Conservation (phyloP, 2,888 invertebrate species). For the Caenorhabditis virilis region DNA sequence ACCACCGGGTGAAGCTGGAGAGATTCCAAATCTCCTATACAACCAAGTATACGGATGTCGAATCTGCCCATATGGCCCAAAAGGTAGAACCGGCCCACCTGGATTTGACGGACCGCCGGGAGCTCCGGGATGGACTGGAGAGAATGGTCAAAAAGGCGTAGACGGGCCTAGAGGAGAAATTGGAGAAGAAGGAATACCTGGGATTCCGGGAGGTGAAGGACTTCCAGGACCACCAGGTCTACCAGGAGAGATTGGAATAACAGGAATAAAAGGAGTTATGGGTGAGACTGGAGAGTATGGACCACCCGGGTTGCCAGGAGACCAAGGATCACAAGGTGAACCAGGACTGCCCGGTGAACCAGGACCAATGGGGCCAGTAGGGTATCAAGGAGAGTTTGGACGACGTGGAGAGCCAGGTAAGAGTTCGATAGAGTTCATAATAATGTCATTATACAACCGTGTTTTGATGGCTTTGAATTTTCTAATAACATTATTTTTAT, state of each 20-base stretch:
- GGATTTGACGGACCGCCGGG: conserved; percentile 33
- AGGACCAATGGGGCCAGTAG: neutral
- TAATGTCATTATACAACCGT: too few species aligned
- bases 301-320: conserved; percentile 27
- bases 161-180: conserved; percentile 29
- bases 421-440: too few species aligned
- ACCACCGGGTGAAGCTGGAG: conserved; percentile 30
- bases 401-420: neutral
- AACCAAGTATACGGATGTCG: conserved; percentile 39
- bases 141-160: conserved; percentile 27
- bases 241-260: conserved; percentile 28
- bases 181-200: conserved; percentile 29
- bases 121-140: conserved; percentile 30
- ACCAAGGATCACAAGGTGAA: conserved; percentile 23
- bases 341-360: conserved; percentile 7
- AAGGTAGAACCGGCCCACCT: conserved; percentile 32
- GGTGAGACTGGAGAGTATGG: conserved; percentile 32
- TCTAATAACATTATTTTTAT: too few species aligned
- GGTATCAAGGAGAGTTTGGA: neutral
- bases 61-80: conserved; percentile 49
- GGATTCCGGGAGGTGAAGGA: conserved; percentile 27
- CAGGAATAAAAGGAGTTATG: conserved; percentile 31
- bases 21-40: conserved; percentile 33
- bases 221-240: conserved; percentile 27
- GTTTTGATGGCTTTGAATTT: too few species aligned